phyloP scores from a whole-genome alignment of 2,113 vertebrate genomes.

The Ptychochromis oligacanthus region DNA sequence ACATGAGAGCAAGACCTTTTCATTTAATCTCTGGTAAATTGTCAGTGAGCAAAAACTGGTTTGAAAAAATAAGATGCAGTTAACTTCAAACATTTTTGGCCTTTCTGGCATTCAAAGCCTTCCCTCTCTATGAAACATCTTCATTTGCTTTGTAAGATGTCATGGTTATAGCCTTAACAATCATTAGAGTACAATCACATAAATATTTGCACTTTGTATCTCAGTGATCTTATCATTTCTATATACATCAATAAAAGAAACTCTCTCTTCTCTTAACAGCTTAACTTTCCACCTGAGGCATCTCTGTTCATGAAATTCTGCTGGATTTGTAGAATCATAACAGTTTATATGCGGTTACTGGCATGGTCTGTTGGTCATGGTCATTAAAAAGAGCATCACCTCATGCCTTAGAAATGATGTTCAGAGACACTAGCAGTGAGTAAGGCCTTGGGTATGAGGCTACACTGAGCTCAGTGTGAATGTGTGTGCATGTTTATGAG shows the following conservation, averaged over 20 bases:
- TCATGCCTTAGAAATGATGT: conserved; percentile 65
- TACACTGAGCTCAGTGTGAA: conserved; percentile 33
- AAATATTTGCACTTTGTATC: neutral
- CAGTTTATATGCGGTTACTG: conserved; percentile 48
- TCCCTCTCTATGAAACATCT: neutral
- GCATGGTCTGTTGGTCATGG: conserved; percentile 46
- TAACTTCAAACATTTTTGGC: neutral
- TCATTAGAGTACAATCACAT: neutral
- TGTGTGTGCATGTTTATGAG: conserved; percentile 24
- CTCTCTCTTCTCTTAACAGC: neutral
- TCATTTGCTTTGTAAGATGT: neutral
- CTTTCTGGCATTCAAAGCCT: neutral
- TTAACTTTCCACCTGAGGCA: neutral
- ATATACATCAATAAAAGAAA: neutral
- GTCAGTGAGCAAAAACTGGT: neutral
- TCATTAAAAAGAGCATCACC: conserved; percentile 51
- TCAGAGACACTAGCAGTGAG: conserved; percentile 53
- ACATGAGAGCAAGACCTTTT: neutral
- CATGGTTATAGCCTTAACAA: neutral
- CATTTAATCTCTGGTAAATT: neutral
- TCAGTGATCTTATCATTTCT: neutral
- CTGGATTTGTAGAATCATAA: neutral
- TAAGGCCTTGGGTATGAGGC: conserved; percentile 51
- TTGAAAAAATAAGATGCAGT: neutral
- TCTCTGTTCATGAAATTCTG: conserved; percentile 3